Base-by-base conservation (phyloP, 1,140 invertebrate genomes). In the Fopius arisanus region DNA sequence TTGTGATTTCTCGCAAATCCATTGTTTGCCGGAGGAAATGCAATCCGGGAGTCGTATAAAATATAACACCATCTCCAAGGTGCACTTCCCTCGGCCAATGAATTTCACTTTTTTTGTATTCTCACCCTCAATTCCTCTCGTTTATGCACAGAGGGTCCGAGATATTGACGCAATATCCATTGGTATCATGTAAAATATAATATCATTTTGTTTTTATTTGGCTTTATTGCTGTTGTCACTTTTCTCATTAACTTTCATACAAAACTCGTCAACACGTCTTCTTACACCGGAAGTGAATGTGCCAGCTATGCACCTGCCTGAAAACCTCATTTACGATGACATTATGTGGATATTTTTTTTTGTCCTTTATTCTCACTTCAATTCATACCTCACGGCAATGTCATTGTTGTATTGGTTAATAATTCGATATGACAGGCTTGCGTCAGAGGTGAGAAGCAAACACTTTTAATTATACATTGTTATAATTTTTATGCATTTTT, bases 1-100 rank as follows among this genome's bases (percentile, higher is more conserved):
- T 48, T 73, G 77, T 73, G 67, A 65, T 78, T 77, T 79, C 77
- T 73, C 62, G 69, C 70, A 75, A 68, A 71, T 78, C 72, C 78
- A 67, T 82, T 83, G 81, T 82, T 85, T 82, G 81, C 84, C 83
- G 79, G 79, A 78, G 82, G 80, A 85, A 85, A 83, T 78, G 81
- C 81, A 82, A 85, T 85, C 78, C 79, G 77, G 74, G 70, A 79
- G 79, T 81, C 79, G 77, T 82, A 79, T 83, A 84, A 83, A 83
- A 81, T 80, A 82, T 80, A 77, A 71, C 75, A 65, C 59, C 69
- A 29, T 69, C 33, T 65, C n/a, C 33, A 3, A 65, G 4, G n/a
- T 19, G 12, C 23, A 1, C 31, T 48, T 69, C 48, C 40, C 40
- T 4, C 28, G 23, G n/a, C n/a, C 29, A 12, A 19, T 40, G 10